Percentiles rank a stretch among this genome's conserved stretches.
These are phyloP conservation scores for Psittacula derbiana DNA, from an alignment of 2,797 vertebrate genomes.

Conservation along the genomic window DNA sequence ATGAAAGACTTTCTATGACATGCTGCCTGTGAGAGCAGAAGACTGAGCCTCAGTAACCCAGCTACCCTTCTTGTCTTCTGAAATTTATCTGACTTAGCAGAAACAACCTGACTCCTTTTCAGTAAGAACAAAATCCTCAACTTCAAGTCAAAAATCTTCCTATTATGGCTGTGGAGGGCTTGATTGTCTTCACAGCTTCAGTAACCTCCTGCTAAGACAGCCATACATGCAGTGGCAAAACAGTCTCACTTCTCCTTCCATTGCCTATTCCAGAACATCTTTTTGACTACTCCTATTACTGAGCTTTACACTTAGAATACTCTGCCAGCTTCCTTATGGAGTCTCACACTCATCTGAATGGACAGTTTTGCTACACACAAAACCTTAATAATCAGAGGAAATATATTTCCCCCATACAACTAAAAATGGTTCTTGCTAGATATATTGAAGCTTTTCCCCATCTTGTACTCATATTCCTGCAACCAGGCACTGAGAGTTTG, in stretches of 20 bases:
- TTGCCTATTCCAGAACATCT: not conserved
- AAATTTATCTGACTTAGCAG: not conserved
- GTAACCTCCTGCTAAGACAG: not conserved
- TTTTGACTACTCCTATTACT: not conserved
- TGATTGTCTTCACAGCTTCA: not conserved
- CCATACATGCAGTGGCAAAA: not conserved
- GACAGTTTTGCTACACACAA: not conserved
- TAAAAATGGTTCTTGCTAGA: not conserved
- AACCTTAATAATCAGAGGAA: slow-evolving; percentile 28
- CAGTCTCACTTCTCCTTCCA: not conserved
- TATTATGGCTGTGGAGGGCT: not conserved
- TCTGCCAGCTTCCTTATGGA: slow-evolving; percentile 8
- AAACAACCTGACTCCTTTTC: not conserved
- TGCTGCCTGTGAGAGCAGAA: not conserved
- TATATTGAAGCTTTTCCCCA: not conserved
- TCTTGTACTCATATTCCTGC: not conserved
- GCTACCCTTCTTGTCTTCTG: not conserved
- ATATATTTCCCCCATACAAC: not conserved
- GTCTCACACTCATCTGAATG: slow-evolving; percentile 26
- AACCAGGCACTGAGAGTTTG: not conserved
- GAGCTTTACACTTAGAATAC: not conserved
- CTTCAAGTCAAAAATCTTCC: not conserved
- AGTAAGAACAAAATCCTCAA: not conserved
- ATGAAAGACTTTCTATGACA: not conserved
- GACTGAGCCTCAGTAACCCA: not conserved